phyloP scores from a whole-genome alignment of 2,888 invertebrate genomes.

The Perizoma affinitatum region DNA sequence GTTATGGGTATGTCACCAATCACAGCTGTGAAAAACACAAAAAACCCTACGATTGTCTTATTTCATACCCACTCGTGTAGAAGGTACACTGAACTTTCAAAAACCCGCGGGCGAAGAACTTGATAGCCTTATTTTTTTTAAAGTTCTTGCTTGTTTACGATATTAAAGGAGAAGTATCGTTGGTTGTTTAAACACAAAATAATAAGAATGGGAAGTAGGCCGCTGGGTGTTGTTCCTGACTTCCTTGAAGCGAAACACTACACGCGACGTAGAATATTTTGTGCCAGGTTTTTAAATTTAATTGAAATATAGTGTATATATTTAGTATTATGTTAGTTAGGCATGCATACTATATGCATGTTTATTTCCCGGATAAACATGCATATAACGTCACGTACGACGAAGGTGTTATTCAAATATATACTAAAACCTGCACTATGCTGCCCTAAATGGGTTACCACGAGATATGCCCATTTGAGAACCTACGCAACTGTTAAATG shows the following conservation, averaged over 20 bases:
- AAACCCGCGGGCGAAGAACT: slow-evolving; percentile 28
- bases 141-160: slow-evolving; percentile 18
- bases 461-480: no score
- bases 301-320: no score
- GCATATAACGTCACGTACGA: no score
- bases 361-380: no score
- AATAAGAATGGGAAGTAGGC: slow-evolving; percentile 24
- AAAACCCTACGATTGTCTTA: slow-evolving; percentile 1
- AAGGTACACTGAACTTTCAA: slow-evolving; percentile 26
- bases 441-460: no score
- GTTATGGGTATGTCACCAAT: no score
- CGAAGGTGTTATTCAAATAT: no score
- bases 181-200: slow-evolving; percentile 14
- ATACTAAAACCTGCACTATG: no score
- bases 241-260: slow-evolving; percentile 4
- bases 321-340: no score
- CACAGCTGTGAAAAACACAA: neutral
- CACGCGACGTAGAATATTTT: neutral
- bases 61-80: slow-evolving; percentile 16
- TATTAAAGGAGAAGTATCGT: slow-evolving; percentile 18
- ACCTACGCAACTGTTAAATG: no score
- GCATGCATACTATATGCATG: no score
- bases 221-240: slow-evolving; percentile 8
- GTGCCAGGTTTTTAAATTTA: no score
- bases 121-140: slow-evolving; percentile 27